phyloP scores from a whole-genome alignment of 1,140 invertebrate species.

The Magallana angulata region DNA sequence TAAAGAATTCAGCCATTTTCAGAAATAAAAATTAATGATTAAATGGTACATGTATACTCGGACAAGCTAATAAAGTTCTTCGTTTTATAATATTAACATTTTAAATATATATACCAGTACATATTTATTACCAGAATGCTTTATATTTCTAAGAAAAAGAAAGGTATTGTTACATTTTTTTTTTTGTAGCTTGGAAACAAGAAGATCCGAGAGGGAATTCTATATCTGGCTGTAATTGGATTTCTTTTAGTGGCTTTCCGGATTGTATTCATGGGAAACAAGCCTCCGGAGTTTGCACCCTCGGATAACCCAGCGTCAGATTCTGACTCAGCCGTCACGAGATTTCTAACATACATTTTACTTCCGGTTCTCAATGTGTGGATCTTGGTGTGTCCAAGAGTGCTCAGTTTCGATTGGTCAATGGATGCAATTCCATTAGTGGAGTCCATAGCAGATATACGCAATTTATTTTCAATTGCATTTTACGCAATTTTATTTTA shows the following conservation, averaged over 20 bases:
- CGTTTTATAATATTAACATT: too few species aligned
- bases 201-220: constrained; percentile 83
- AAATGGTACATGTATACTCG: too few species aligned
- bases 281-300: constrained; percentile 96
- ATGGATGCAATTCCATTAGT: constrained; percentile 97
- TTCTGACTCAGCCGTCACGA: constrained; percentile 88
- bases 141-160: too few species aligned
- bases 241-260: constrained; percentile 86
- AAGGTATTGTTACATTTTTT: too few species aligned
- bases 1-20: too few species aligned
- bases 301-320: constrained; percentile 81
- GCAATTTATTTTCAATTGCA: constrained; percentile 90
- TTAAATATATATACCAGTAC: too few species aligned
- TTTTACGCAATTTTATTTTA: constrained; percentile 85
- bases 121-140: too few species aligned
- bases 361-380: constrained; percentile 93
- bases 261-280: constrained; percentile 95
- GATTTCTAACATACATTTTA: constrained; percentile 93
- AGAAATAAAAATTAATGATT: too few species aligned
- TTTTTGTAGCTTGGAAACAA: constrained; percentile 24
- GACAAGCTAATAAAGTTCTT: too few species aligned
- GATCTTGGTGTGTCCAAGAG: constrained; percentile 91
- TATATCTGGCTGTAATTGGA: constrained; percentile 87
- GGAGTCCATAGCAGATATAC: constrained; percentile 87
- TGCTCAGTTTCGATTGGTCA: constrained; percentile 98